Conservation (phyloP, 2,888 invertebrate genomes). For the Drosophila pseudotalamancana region DNA sequence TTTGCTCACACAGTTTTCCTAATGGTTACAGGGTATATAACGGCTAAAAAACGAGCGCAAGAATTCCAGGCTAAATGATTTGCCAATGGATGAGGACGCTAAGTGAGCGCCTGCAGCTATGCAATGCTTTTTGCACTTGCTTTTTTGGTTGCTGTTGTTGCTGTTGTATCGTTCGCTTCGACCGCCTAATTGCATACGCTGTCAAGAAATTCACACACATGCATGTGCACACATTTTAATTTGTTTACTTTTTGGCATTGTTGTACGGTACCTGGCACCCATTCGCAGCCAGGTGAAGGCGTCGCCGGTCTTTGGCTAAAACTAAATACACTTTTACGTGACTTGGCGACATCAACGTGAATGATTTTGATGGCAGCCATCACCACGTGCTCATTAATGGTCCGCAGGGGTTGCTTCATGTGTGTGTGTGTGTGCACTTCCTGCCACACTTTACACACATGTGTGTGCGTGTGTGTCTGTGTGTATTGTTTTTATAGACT, state of each 20-base stretch:
- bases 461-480: background rate
- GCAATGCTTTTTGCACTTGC: conserved; percentile 49
- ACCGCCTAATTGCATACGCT: conserved; percentile 55
- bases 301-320: conserved; percentile 45
- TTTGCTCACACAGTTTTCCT: too few relatives aligned
- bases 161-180: conserved; percentile 9
- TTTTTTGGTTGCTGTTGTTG: background rate
- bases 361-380: conserved; percentile 58
- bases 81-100: conserved; percentile 42
- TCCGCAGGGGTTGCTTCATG: conserved; percentile 7
- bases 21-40: conserved; percentile 21
- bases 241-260: conserved; percentile 72
- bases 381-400: conserved; percentile 55
- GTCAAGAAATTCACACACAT: conserved; percentile 48
- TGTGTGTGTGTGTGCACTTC: conserved; percentile 34
- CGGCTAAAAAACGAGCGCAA: conserved; percentile 30
- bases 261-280: conserved; percentile 59
- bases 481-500: conserved; percentile 15
- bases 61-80: conserved; percentile 65
- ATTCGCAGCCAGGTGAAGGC: conserved; percentile 17
- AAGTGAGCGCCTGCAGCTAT: conserved; percentile 63
- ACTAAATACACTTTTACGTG: conserved; percentile 76
- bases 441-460: conserved; percentile 2
- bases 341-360: conserved; percentile 71
- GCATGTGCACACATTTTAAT: conserved; percentile 74